Evolutionary conservation across 2,113 vertebrate genomes (phyloP), one percentile per base, ranked within the genome.

Genomic region (Erinaceus europaeus): DNA sequence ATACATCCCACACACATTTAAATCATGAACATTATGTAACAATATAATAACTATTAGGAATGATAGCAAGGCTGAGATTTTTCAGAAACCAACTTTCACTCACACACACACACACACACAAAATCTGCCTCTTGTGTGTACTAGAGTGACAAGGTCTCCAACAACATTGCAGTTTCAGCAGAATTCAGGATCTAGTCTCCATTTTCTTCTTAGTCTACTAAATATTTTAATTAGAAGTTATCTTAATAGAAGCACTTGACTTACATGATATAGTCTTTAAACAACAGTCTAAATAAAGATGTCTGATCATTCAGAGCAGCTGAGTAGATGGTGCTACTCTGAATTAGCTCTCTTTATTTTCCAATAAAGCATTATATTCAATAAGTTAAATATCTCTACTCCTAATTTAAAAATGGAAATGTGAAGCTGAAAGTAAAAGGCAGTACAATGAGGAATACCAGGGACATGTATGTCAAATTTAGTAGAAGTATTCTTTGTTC

Each of bases 381-480:
- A 74, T 85, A 90, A 89, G 75, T 94, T 93, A 83, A 94, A 85
- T 86, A 93, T 91, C 52, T 88, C 65, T 69, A 62, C 34, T 89
- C 38, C 57, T 91, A 88, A 87, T 95, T 94, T 93, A 94, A 94
- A n/a, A 94, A 95, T 95, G 94, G n/a, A 64, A 93, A 94, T 91
- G 71, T 90, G 73, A 87, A 89, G 40, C 57, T 90, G 86, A 89
- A 95, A 93, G 86, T 78, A 91, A 88, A 90, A 94, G 38, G 32
- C 44, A 88, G 4, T 44, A 40, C 50, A 74, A 80, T 89, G 64
- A 89, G 61, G 67, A 94, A 73, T 94, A 92, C 72, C 79, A 92
- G 86, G 40, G 75, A 76, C 67, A 88, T n/a, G 32, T 40, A 82
- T 0, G 5, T 52, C 82, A 89, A 71, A 75, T 86, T 85, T 85